Percentiles rank a stretch among this genome's conserved stretches.
These are phyloP conservation scores for Physeter macrocephalus DNA, from an alignment of 2,113 vertebrate species.

Conservation along the genomic window DNA sequence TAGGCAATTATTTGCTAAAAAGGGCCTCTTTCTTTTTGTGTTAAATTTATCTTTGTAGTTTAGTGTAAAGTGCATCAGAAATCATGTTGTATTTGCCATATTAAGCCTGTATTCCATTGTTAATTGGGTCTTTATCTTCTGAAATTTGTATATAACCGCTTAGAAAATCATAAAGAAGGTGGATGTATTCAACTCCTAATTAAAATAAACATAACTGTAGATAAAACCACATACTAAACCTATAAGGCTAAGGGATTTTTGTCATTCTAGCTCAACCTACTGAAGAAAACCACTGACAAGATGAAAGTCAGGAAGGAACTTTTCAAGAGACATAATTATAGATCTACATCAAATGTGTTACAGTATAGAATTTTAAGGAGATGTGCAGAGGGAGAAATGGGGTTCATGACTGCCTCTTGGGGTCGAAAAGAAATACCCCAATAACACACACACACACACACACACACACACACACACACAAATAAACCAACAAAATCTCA, in stretches of 20 bases:
- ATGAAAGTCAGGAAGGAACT: slow-evolving; percentile 39
- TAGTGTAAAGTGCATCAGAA: slow-evolving; percentile 52
- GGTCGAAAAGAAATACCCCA: slow-evolving; percentile 15
- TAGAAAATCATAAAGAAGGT: slow-evolving; percentile 66
- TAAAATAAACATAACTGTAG: slow-evolving; percentile 54
- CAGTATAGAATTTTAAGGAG: slow-evolving; percentile 52
- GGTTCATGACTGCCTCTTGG: slow-evolving; percentile 33
- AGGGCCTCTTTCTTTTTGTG: not conserved
- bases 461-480: not conserved
- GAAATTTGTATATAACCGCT: slow-evolving; percentile 63
- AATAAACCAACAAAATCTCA: slow-evolving; percentile 32
- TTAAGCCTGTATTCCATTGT: slow-evolving; percentile 24
- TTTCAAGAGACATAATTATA: slow-evolving; percentile 50
- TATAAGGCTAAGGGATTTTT: slow-evolving; percentile 57
- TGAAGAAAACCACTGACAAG: slow-evolving; percentile 67
- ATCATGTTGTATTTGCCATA: slow-evolving; percentile 1
- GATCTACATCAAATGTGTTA: slow-evolving; percentile 23
- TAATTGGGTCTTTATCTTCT: not conserved
- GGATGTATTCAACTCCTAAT: not conserved
- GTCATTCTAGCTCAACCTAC: slow-evolving; percentile 62
- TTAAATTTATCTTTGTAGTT: slow-evolving; percentile 33
- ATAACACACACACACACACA: not conserved
- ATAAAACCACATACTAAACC: slow-evolving; percentile 55
- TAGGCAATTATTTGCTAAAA: slow-evolving; percentile 9
- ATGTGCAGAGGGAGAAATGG: slow-evolving; percentile 56